Conservation (phyloP, 23 tunicate species). For the Styela clava region DNA sequence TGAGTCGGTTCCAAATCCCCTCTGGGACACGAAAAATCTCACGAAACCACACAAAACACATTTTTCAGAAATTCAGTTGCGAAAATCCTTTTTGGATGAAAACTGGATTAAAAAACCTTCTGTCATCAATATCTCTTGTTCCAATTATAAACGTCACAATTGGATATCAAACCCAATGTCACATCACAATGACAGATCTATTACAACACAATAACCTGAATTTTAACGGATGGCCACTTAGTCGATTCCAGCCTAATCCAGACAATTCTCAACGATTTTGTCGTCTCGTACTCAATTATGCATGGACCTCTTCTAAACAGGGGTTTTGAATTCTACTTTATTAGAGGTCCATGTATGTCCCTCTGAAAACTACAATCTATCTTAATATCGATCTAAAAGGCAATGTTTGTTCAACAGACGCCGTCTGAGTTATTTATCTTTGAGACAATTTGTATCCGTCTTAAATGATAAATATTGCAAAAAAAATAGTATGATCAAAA, state of each 20-base stretch:
- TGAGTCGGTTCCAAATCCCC: background rate
- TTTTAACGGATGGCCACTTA: background rate
- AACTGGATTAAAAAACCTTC: background rate
- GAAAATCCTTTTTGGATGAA: background rate
- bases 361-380: no score
- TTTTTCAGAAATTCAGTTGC: background rate
- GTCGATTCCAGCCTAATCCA: background rate
- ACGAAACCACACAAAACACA: background rate
- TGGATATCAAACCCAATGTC: background rate
- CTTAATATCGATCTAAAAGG: background rate
- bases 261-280: no score
- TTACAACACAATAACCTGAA: background rate
- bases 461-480: no score
- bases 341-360: no score
- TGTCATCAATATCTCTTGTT: background rate
- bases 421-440: background rate
- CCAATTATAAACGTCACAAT: no score
- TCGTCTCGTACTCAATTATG: no score
- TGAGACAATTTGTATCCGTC: no score
- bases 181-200: background rate
- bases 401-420: background rate
- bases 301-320: no score
- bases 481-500: no score
- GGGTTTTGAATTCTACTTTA: no score
- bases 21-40: background rate